A percentile compares a stretch with the other conserved stretches of the same genome.
Conservation (phyloP, 2,888 invertebrate species). For the Acrocyrtus sp. region DNA sequence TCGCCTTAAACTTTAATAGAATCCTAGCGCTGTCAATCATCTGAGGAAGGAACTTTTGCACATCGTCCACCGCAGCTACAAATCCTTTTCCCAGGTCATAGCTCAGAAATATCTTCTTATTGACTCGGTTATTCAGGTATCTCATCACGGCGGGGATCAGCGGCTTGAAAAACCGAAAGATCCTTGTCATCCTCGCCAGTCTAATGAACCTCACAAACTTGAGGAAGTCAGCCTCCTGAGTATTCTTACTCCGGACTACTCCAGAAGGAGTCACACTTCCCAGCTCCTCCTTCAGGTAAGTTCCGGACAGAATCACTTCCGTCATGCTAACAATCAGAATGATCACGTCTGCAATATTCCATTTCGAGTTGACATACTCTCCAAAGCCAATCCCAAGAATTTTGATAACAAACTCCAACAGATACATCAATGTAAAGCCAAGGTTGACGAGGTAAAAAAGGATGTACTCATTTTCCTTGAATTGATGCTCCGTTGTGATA, state of each 20-base stretch:
- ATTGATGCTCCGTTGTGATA: slow-evolving; percentile 10
- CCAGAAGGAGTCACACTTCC: slow-evolving; percentile 54
- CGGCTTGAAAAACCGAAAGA: slow-evolving; percentile 65
- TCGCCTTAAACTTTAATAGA: slow-evolving; percentile 63
- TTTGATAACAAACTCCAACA: slow-evolving; percentile 53
- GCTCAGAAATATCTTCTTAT: slow-evolving; percentile 71
- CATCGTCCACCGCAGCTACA: slow-evolving; percentile 73
- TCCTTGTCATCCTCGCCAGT: slow-evolving; percentile 68
- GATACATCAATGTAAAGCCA: slow-evolving; percentile 44
- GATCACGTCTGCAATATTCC: slow-evolving; percentile 54
- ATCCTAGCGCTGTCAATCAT: slow-evolving; percentile 67
- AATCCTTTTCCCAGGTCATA: slow-evolving; percentile 75
- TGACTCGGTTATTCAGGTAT: slow-evolving; percentile 71
- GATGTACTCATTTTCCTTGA: slow-evolving; percentile 11
- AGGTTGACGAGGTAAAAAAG: slow-evolving; percentile 42
- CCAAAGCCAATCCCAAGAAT: slow-evolving; percentile 47
- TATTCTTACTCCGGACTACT: slow-evolving; percentile 64
- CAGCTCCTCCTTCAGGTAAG: slow-evolving; percentile 66
- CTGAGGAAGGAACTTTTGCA: slow-evolving; percentile 70
- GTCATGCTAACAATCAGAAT: slow-evolving; percentile 50
- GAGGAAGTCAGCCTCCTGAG: slow-evolving; percentile 68
- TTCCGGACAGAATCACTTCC: slow-evolving; percentile 68
- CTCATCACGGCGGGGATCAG: slow-evolving; percentile 70
- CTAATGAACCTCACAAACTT: slow-evolving; percentile 69
- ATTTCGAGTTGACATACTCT: slow-evolving; percentile 53